These are phyloP conservation scores for Drosophila arawakana DNA, from an alignment of 1,140 invertebrate species.

Conservation along the genomic window DNA sequence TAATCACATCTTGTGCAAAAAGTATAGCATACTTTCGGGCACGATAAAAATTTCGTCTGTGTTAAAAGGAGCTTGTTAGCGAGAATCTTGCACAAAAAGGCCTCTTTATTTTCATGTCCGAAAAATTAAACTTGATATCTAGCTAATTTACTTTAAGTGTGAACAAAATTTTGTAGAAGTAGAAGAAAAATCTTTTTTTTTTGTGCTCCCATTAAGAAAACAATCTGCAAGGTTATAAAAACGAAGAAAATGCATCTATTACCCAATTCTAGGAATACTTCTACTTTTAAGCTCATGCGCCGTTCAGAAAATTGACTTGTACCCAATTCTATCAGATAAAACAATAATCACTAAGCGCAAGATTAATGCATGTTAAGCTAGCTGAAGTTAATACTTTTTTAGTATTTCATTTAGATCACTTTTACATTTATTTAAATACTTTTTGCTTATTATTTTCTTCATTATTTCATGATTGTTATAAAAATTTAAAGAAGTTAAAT, in stretches of 20 bases:
- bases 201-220: background rate
- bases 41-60: too few species aligned
- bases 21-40: too few species aligned
- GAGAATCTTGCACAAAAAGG: too few species aligned
- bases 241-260: background rate
- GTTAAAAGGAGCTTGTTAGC: too few species aligned
- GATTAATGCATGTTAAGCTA: constrained; percentile 51
- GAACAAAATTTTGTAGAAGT: too few species aligned
- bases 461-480: constrained; percentile 62
- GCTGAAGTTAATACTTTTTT: constrained; percentile 27
- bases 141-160: too few species aligned
- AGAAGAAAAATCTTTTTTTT: too few species aligned
- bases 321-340: constrained; percentile 14
- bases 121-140: too few species aligned
- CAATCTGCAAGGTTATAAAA: constrained; percentile 12
- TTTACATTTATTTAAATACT: constrained; percentile 9
- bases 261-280: constrained; percentile 12
- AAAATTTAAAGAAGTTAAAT: constrained; percentile 41
- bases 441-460: constrained; percentile 45
- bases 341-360: constrained; percentile 29
- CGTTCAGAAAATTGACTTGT: constrained; percentile 17
- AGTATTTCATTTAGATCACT: constrained; percentile 33
- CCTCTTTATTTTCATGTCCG: too few species aligned
- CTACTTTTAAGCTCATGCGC: constrained; percentile 21
- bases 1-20: too few species aligned